Conservation (phyloP, 2,797 vertebrate species). For the Siniperca obscura region DNA sequence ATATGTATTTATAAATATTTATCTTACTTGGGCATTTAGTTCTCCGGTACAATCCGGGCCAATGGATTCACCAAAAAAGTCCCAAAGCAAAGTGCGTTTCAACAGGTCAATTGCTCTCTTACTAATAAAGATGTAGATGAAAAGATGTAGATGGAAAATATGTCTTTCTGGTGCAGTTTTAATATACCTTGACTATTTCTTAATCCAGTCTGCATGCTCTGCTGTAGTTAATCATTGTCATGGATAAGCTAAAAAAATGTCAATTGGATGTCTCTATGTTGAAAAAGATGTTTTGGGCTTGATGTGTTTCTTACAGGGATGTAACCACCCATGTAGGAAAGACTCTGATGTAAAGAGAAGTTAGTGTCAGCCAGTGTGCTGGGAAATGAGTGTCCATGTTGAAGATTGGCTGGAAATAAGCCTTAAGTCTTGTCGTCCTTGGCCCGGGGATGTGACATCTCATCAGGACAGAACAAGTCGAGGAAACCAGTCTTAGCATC, state of each 20-base stretch:
- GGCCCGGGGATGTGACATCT: constrained; percentile 23
- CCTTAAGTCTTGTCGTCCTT: constrained; percentile 6
- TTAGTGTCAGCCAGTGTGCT: background rate
- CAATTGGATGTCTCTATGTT: background rate
- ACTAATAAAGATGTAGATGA: background rate
- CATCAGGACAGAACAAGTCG: constrained; percentile 31
- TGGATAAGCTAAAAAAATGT: background rate
- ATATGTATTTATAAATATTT: background rate
- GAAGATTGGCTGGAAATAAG: constrained; percentile 16
- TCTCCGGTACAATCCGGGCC: background rate
- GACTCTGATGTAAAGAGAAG: background rate
- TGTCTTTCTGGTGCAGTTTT: background rate
- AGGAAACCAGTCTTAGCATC: constrained; percentile 29
- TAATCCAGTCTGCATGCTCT: background rate
- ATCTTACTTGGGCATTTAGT: background rate
- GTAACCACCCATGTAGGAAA: background rate
- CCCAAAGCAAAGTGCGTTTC: background rate
- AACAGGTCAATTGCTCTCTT: background rate
- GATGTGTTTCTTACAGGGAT: background rate
- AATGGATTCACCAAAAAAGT: background rate
- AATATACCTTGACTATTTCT: background rate
- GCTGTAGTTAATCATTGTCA: background rate
- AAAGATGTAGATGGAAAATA: background rate
- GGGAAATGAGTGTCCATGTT: constrained; percentile 16
- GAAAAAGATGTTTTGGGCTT: background rate